Evolutionary conservation across 2,797 vertebrate genomes (phyloP).

Genomic region (Coregonus sp.): DNA sequence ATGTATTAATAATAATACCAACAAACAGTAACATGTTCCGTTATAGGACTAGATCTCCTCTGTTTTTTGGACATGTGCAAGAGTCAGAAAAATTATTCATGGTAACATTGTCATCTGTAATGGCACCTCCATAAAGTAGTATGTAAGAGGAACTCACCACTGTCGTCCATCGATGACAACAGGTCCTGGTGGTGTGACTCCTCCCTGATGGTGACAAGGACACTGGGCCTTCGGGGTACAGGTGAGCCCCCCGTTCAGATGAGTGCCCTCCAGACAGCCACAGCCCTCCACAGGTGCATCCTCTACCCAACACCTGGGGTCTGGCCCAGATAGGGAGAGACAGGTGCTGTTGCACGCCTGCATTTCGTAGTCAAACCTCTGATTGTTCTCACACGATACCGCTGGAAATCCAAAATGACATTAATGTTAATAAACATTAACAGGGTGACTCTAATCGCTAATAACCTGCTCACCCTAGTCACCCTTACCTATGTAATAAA

Average conservation of each 20-base stretch:
- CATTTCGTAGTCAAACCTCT: conserved; percentile 61
- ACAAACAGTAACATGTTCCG: neutral
- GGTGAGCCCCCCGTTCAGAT: conserved; percentile 48
- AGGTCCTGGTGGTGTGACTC: conserved; percentile 40
- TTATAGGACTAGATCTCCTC: neutral
- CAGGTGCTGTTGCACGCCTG: conserved; percentile 71
- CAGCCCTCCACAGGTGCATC: conserved; percentile 70
- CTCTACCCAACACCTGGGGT: conserved; percentile 56
- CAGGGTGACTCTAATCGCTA: too few relatives aligned
- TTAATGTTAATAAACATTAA: neutral
- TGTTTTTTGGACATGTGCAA: neutral
- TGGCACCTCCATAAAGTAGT: neutral
- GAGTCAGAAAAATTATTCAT: neutral
- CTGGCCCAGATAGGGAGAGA: conserved; percentile 57
- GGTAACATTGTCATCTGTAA: neutral
- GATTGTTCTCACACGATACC: conserved; percentile 59
- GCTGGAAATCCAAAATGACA: conserved; percentile 46
- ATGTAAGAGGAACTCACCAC: conserved; percentile 60
- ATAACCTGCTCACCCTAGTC: too few relatives aligned
- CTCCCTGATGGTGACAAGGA: conserved; percentile 50
- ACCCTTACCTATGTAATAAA: too few relatives aligned
- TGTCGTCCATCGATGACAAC: conserved; percentile 50
- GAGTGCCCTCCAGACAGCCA: conserved; percentile 66
- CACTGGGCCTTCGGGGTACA: conserved; percentile 65
- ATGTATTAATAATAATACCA: neutral